Evolutionary conservation across 2,888 invertebrate species (phyloP).

Genomic region (Polia nebulosa): DNA sequence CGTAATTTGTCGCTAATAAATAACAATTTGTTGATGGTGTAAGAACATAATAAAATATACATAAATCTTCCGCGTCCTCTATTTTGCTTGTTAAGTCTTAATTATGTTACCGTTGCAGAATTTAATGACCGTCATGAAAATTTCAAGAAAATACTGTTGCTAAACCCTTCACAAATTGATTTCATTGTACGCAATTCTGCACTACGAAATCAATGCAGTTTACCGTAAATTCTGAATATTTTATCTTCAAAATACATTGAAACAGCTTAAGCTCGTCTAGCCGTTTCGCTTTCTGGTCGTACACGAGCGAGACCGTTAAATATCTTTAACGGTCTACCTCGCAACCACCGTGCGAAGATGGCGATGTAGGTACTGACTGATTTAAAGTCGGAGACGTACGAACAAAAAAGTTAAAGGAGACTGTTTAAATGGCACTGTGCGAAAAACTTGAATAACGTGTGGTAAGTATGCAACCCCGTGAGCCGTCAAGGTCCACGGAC

Average conservation of each 20-base stretch:
- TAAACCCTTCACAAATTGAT: conserved; percentile 22
- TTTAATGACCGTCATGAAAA: conserved; percentile 16
- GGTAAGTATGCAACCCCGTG: conserved; percentile 64
- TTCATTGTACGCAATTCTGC: neutral
- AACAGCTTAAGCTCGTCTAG: conserved; percentile 41
- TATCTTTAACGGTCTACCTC: conserved; percentile 54
- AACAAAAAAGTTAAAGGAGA: conserved; percentile 29
- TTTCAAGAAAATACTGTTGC: neutral
- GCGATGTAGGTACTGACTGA: conserved; percentile 28
- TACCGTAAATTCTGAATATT: conserved; percentile 23
- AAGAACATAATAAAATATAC: conserved; percentile 44
- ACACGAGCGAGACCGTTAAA: conserved; percentile 54
- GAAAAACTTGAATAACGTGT: conserved; percentile 63
- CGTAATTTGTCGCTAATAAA: conserved; percentile 56
- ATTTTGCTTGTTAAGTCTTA: conserved; percentile 24
- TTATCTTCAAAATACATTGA: conserved; percentile 28
- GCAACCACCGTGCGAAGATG: conserved; percentile 29
- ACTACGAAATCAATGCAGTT: neutral
- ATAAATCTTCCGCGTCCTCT: conserved; percentile 29
- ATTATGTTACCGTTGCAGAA: conserved; percentile 23
- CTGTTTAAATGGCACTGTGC: conserved; percentile 33
- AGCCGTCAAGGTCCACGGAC: conserved; percentile 81
- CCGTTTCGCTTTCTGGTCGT: conserved; percentile 61
- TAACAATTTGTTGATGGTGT: conserved; percentile 29
- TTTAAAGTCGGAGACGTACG: conserved; percentile 27